Evolutionary conservation across 2,113 vertebrate genomes (phyloP).

Genomic region (Misgurnus mizolepis): DNA sequence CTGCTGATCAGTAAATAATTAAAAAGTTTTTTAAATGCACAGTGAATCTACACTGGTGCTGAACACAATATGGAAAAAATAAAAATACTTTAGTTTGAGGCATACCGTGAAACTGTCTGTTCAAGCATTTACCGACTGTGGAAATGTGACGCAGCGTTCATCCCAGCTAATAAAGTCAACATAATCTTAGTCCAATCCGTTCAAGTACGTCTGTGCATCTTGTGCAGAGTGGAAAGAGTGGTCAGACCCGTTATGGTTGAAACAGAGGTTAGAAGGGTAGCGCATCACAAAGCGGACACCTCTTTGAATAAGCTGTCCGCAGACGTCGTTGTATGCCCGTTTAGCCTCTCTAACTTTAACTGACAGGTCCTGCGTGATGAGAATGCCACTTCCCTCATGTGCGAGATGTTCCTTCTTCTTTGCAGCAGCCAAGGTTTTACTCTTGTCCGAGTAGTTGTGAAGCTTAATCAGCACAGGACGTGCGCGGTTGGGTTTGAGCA

Average conservation of each 20-base stretch:
- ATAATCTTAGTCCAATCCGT: neutral
- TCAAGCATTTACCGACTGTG: too few relatives aligned
- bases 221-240: neutral
- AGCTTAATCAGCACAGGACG: neutral
- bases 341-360: neutral
- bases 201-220: neutral
- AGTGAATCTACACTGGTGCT: too few relatives aligned
- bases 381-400: neutral
- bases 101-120: too few relatives aligned
- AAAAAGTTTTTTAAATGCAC: too few relatives aligned
- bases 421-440: neutral
- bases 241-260: neutral
- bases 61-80: too few relatives aligned
- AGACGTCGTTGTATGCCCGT: neutral
- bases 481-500: neutral
- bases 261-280: neutral
- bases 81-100: too few relatives aligned
- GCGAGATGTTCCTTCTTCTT: neutral
- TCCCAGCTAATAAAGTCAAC: too few relatives aligned
- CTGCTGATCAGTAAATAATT: too few relatives aligned
- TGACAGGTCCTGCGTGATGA: conserved; percentile 1
- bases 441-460: conserved; percentile 10
- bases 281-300: neutral
- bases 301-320: too few relatives aligned
- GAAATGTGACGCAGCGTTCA: too few relatives aligned